phyloP scores from a whole-genome alignment of 2,888 invertebrate genomes.

The Ecliptopera silaceata region DNA sequence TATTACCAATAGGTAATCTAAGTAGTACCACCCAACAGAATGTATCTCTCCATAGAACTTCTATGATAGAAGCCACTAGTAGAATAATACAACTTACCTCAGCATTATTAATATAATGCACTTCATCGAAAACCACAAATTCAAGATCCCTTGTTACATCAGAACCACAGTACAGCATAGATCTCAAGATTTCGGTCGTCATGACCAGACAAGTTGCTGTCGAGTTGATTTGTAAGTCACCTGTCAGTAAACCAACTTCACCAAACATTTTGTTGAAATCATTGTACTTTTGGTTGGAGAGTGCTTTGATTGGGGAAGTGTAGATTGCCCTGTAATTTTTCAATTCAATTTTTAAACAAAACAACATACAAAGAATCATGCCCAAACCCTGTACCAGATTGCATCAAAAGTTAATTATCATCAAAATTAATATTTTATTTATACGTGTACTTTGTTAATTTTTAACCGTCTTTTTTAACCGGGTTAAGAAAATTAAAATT shows the following conservation, averaged over 20 bases:
- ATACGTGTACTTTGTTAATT: no score
- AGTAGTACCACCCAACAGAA: no score
- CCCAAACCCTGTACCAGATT: no score
- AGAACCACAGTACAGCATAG: slow-evolving; percentile 97
- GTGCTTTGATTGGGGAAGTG: slow-evolving; percentile 99
- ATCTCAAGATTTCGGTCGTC: slow-evolving; percentile 99
- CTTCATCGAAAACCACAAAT: slow-evolving; percentile 99
- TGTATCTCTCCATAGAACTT: no score
- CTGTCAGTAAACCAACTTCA: slow-evolving; percentile 96
- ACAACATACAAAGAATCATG: no score
- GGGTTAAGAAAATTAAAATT: no score
- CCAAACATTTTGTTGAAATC: slow-evolving; percentile 97
- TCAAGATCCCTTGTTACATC: slow-evolving; percentile 98
- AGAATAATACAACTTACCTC: slow-evolving; percentile 90
- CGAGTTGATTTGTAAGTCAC: slow-evolving; percentile 97
- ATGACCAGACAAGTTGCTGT: slow-evolving; percentile 98
- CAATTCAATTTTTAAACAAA: no score
- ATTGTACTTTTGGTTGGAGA: slow-evolving; percentile 99
- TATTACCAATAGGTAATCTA: no score
- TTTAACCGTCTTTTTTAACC: no score
- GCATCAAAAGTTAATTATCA: no score
- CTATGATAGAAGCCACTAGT: no score
- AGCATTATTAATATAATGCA: slow-evolving; percentile 98
- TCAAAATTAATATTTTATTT: no score
- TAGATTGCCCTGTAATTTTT: slow-evolving; percentile 89